These are phyloP conservation scores for Naso thynnoides DNA, from an alignment of 2,797 vertebrate genomes.

Conservation along the genomic window DNA sequence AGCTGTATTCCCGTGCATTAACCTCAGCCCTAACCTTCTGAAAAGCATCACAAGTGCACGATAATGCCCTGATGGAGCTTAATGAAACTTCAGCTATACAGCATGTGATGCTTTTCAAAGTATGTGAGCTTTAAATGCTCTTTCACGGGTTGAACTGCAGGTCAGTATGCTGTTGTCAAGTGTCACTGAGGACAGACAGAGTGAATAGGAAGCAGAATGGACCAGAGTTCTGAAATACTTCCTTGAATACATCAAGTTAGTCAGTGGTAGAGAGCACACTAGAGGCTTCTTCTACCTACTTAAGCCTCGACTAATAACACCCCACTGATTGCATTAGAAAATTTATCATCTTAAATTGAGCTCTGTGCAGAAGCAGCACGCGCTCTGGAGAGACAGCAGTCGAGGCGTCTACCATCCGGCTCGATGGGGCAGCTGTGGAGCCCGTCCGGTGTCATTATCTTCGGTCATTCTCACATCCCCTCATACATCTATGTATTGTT, in stretches of 20 bases:
- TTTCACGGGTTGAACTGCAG: slow-evolving; percentile 27
- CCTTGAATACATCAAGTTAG: slow-evolving; percentile 53
- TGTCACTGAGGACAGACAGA: slow-evolving; percentile 1
- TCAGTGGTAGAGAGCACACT: slow-evolving; percentile 51
- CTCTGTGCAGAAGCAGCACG: slow-evolving; percentile 46
- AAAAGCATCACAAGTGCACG: slow-evolving; percentile 48
- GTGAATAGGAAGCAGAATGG: too few species aligned
- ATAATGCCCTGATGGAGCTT: slow-evolving; percentile 48
- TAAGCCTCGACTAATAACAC: slow-evolving; percentile 66
- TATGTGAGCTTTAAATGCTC: slow-evolving; percentile 10
- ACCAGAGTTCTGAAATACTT: slow-evolving; percentile 36
- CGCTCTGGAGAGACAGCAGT: slow-evolving; percentile 21
- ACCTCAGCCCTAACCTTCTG: slow-evolving; percentile 62
- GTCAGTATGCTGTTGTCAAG: not conserved
- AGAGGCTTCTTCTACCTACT: slow-evolving; percentile 52
- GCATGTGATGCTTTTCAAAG: slow-evolving; percentile 24
- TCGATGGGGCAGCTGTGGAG: slow-evolving; percentile 23
- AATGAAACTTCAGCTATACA: slow-evolving; percentile 48
- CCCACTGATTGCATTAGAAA: slow-evolving; percentile 67
- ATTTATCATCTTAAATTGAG: slow-evolving; percentile 75
- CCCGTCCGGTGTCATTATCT: slow-evolving; percentile 60
- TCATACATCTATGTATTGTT: slow-evolving; percentile 70
- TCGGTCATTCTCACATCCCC: slow-evolving; percentile 53
- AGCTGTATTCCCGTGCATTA: slow-evolving; percentile 59
- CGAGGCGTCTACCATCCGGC: slow-evolving; percentile 27